phyloP scores from a whole-genome alignment of 2,888 invertebrate species.

The Scaptomyza tumidula region DNA sequence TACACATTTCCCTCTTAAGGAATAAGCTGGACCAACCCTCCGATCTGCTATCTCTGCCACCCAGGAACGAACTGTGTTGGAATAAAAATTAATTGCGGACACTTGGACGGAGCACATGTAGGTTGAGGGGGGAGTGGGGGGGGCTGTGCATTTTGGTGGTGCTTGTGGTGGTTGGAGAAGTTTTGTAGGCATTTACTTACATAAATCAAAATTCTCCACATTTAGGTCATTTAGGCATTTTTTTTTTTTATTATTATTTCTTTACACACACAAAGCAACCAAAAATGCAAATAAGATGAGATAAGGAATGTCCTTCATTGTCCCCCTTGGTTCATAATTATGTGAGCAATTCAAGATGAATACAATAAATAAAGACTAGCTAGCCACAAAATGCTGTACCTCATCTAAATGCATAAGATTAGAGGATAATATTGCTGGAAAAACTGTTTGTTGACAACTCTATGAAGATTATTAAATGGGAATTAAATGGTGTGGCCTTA shows the following conservation, averaged over 20 bases:
- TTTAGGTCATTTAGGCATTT: conserved; percentile 51
- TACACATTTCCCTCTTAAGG: conserved; percentile 6
- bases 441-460: neutral
- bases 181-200: conserved; percentile 28
- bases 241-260: neutral
- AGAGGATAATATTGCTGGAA: neutral
- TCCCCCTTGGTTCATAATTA: conserved; percentile 38
- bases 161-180: conserved; percentile 3
- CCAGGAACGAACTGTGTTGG: conserved; percentile 41
- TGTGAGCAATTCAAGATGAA: conserved; percentile 29
- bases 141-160: neutral
- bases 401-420: neutral
- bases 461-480: neutral
- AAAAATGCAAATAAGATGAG: conserved; percentile 59
- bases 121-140: neutral
- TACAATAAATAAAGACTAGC: conserved; percentile 32
- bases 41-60: conserved; percentile 9
- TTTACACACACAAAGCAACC: conserved; percentile 12
- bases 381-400: neutral
- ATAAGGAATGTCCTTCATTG: conserved; percentile 57
- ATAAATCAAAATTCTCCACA: conserved; percentile 67
- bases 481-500: neutral
- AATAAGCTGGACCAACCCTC: conserved; percentile 14
- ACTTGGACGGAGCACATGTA: conserved; percentile 23
- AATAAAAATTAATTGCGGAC: conserved; percentile 60